Base-by-base conservation (phyloP, 1,140 invertebrate species). In the Drosophila virilis region DNA sequence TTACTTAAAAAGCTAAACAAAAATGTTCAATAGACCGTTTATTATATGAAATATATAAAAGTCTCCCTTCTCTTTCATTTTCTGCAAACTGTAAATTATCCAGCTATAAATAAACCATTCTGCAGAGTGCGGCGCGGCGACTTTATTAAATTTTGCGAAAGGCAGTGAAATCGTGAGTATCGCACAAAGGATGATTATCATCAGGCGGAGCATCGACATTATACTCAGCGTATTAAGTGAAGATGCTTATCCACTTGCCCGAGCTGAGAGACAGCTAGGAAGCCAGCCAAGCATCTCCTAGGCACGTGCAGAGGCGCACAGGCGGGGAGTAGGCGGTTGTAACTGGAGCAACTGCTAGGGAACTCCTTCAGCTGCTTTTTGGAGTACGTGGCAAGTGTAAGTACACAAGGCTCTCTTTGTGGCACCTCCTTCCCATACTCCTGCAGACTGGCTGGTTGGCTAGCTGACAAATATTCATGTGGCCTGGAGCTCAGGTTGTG, bases 161-260 rank as follows among this genome's bases (percentile, higher is more conserved):
- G 33, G 48, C 58, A 22, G 54, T 61, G 38, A 52, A 55, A 64
- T 43, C 60, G 51, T 51, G 43, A 72, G 61, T 61, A 64, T 52
- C 58, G 79, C 73, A 64, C 73, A 88, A 80, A 80, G 79, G 74
- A 89, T 84, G 22, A 78, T 89, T 89, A 88, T 89, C 89, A 88
- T 88, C 84, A 76, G 61, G 59, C 69, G 70, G 48, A 89, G 67
- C 84, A 88, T 88, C 84, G 77, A 75, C 84, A 89, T 89, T 88
- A 83, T 89, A 88, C 84, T 75, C 77, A 76, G 57, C 15, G 80
- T 73, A 88, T 88, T 88, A 88, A 89, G 84, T 78, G 69, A 83
- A 88, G 84, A 88, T 88, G 84, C 84, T 89, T 88, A 88, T 88
- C 82, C 76, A 76, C 42, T 59, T 33, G 40, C 55, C 43, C 57